A percentile compares a stretch with the other conserved stretches of the same genome.
phyloP scores from a whole-genome alignment of 2,888 invertebrate genomes.

The Deladenus siricidicola region DNA sequence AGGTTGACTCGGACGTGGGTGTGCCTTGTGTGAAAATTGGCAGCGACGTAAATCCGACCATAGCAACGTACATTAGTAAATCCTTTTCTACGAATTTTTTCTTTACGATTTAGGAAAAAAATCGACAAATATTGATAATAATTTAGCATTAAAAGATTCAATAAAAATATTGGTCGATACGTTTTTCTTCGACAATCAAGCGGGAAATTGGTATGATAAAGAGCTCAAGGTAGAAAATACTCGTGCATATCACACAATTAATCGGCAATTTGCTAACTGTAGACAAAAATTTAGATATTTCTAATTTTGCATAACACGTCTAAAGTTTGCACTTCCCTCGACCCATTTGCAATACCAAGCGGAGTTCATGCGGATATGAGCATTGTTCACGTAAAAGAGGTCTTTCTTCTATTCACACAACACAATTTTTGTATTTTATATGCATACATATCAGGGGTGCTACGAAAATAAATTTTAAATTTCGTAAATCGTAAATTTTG shows the following conservation, averaged over 20 bases:
- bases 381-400: constrained; percentile 4
- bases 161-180: constrained; percentile 1
- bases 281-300: not conserved
- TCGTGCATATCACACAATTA: too few species aligned
- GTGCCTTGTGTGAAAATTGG: constrained; percentile 9
- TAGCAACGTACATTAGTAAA: not conserved
- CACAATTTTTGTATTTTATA: too few species aligned
- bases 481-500: too few species aligned
- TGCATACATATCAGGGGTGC: too few species aligned
- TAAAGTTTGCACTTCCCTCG: not conserved
- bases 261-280: too few species aligned
- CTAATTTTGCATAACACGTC: not conserved
- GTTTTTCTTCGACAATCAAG: constrained; percentile 1
- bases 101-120: too few species aligned
- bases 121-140: not conserved
- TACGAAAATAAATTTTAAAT: too few species aligned
- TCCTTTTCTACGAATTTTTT: not conserved
- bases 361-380: constrained; percentile 10
- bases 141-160: constrained; percentile 3
- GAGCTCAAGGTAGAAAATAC: constrained; percentile 4
- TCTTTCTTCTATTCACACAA: too few species aligned
- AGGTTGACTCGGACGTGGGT: constrained; percentile 12
- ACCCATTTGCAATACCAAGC: not conserved
- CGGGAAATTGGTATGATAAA: not conserved
- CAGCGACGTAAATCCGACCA: constrained; percentile 2